Evolutionary conservation across 2,113 vertebrate genomes (phyloP), one percentile per base, ranked within the genome.

Genomic region (Maccullochella peelii): DNA sequence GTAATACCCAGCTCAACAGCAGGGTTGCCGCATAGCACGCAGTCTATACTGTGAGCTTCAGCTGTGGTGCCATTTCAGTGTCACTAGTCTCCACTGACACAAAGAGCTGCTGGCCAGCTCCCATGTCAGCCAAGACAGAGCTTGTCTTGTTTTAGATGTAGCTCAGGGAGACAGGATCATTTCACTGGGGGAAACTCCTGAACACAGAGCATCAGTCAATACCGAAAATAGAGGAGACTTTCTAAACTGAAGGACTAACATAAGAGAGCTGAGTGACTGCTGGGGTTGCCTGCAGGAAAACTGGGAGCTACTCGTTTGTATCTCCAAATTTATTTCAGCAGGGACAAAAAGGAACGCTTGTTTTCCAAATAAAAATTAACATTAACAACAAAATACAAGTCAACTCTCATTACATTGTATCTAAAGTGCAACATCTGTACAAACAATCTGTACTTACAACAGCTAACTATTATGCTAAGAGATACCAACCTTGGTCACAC

Each of bases 401-500:
- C 2, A 71, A 38, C 42, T 63, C 6, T 58, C 23, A 23, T 10
- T 21, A 58, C 5, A 42, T 55, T 1, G 0, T 18, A 55, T 59
- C 12, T 63, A 0, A 72, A 49, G 10, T 49, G 21, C 6, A 77
- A 38, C 36, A 80, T 36, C 23, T 68, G 30, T 50, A 70, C 4
- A 52, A 55, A 50, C 25, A 14, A 62, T 49, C 47, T 21, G 1
- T 33, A 30, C 33, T 15, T 33, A 59, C 1, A 57, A 27, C 6
- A 33, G 42, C 23, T 25, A 52, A 49, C 14, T 36, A 33, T 36
- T 4, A 27, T n/a, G 70, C 6, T 50, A 42, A 79, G 42, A 52
- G 40, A 65, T 18, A 85, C 95, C 94, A 87, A 99, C 98, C 97
- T 98, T 98, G 82, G 96, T 94, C 86, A 99, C 97, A 61, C 97